These are phyloP conservation scores for Bellardia pandia DNA, from an alignment of 2,888 invertebrate species.

Conservation along the genomic window DNA sequence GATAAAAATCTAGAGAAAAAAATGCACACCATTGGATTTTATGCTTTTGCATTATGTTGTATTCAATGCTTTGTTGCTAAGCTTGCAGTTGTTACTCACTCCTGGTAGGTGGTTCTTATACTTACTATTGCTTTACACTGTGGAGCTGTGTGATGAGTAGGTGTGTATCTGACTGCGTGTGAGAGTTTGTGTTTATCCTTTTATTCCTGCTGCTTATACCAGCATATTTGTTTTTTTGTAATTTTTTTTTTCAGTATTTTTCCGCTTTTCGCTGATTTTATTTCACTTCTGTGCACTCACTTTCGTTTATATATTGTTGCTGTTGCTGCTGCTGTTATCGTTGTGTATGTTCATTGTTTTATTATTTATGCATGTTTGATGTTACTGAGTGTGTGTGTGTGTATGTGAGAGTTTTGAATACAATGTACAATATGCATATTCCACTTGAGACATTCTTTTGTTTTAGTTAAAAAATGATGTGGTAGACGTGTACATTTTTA, in stretches of 20 bases:
- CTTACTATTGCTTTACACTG: neutral
- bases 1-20: constrained; percentile 48
- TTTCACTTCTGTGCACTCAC: constrained; percentile 86
- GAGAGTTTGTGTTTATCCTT: constrained; percentile 53
- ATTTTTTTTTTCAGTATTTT: constrained; percentile 86
- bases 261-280: constrained; percentile 85
- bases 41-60: constrained; percentile 59
- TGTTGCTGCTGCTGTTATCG: constrained; percentile 47
- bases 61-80: constrained; percentile 68
- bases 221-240: constrained; percentile 53
- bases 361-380: constrained; percentile 62
- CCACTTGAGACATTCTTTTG: constrained; percentile 80
- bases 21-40: constrained; percentile 72
- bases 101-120: neutral
- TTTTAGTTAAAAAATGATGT: constrained; percentile 73
- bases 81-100: constrained; percentile 72
- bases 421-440: constrained; percentile 75
- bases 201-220: constrained; percentile 58
- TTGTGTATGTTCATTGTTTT: constrained; percentile 50
- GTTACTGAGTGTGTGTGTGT: constrained; percentile 59
- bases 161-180: constrained; percentile 7
- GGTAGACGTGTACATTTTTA: constrained; percentile 71
- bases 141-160: neutral
- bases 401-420: constrained; percentile 19
- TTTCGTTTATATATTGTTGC: constrained; percentile 60